phyloP scores from a whole-genome alignment of 2,113 vertebrate species.

The Onychorhynchus coronatus region DNA sequence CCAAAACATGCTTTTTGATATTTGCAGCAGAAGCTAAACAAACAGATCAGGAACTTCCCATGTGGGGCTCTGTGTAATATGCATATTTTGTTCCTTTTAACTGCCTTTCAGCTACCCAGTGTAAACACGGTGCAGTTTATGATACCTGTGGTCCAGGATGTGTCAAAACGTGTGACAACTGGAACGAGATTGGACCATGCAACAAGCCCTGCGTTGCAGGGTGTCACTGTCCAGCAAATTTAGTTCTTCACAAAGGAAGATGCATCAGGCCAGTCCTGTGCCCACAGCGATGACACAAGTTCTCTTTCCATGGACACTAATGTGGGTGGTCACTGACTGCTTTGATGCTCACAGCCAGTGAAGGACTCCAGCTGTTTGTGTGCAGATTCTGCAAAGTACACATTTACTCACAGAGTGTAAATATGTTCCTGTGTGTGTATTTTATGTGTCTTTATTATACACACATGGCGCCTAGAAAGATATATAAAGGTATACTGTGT shows the following conservation, averaged over 20 bases:
- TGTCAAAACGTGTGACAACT: constrained; percentile 94
- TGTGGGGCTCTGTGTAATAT: neutral
- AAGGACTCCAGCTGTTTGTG: constrained; percentile 62
- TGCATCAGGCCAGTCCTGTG: constrained; percentile 95
- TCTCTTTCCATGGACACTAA: constrained; percentile 42
- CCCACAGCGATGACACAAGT: constrained; percentile 88
- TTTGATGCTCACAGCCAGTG: constrained; percentile 37
- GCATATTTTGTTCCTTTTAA: neutral
- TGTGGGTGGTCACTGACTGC: neutral
- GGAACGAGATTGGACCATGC: constrained; percentile 96
- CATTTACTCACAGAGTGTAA: constrained; percentile 44
- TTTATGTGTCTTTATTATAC: constrained; percentile 52
- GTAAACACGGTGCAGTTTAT: constrained; percentile 91
- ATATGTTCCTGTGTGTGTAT: constrained; percentile 45
- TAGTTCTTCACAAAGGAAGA: constrained; percentile 89
- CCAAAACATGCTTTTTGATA: neutral
- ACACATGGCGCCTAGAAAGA: constrained; percentile 17
- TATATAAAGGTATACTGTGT: constrained; percentile 25
- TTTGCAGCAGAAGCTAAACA: neutral
- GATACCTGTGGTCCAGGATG: constrained; percentile 96
- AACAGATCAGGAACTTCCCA: neutral
- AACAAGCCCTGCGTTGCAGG: constrained; percentile 89
- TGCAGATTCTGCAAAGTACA: constrained; percentile 31
- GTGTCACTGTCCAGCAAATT: constrained; percentile 93
- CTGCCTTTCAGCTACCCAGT: constrained; percentile 85